A percentile compares a stretch with the other conserved stretches of the same genome.
These are phyloP conservation scores for Hybognathus amarus DNA, from an alignment of 2,797 vertebrate genomes.

Conservation along the genomic window DNA sequence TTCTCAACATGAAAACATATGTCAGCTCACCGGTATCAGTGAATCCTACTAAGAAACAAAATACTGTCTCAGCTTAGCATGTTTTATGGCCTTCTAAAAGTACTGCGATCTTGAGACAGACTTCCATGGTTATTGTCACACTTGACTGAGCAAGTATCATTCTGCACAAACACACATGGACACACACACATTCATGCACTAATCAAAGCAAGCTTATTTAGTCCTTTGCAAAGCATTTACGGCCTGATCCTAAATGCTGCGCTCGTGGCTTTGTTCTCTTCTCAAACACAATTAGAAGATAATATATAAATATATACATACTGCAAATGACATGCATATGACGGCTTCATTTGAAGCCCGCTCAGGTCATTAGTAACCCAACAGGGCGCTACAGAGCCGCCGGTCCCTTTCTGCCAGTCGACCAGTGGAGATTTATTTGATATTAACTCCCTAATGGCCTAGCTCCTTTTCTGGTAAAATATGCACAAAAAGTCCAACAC, in stretches of 20 bases:
- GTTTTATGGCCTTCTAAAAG: constrained; percentile 25
- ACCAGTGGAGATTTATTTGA: constrained; percentile 99
- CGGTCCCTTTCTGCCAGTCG: constrained; percentile 93
- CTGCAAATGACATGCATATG: constrained; percentile 99
- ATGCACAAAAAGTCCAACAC: constrained; percentile 92
- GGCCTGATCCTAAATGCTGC: constrained; percentile 76
- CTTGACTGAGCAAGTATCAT: constrained; percentile 21
- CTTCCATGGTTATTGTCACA: constrained; percentile 16
- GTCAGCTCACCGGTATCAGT: not conserved
- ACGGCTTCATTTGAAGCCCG: constrained; percentile 98
- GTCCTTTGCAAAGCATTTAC: constrained; percentile 81
- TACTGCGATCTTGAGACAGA: not conserved
- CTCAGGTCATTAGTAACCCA: constrained; percentile 99
- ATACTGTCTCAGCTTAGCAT: not conserved
- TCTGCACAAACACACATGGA: constrained; percentile 21
- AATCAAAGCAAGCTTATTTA: constrained; percentile 99
- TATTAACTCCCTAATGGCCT: constrained; percentile 99
- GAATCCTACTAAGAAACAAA: not conserved
- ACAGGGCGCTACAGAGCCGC: constrained; percentile 91
- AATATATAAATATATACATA: constrained; percentile 99
- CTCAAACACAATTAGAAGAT: constrained; percentile 99
- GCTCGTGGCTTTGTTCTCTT: constrained; percentile 94
- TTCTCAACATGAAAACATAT: not conserved
- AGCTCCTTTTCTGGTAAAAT: constrained; percentile 84
- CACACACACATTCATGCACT: constrained; percentile 70